Evolutionary conservation across 2,888 invertebrate genomes (phyloP).

Genomic region (Trichopoda pennipes): DNA sequence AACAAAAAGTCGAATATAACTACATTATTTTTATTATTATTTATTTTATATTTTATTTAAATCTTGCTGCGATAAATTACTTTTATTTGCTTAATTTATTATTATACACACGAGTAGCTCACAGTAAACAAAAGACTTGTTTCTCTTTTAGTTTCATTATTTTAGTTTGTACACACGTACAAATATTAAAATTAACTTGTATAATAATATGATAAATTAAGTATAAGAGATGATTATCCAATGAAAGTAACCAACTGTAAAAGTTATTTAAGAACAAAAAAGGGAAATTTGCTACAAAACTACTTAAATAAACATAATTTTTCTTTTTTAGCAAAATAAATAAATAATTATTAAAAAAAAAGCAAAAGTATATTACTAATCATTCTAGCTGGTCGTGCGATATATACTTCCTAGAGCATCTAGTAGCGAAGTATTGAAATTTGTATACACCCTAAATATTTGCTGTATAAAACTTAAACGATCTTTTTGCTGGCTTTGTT

Average conservation of each 20-base stretch:
- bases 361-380: too few relatives aligned
- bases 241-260: background rate
- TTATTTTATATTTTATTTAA: background rate
- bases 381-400: too few relatives aligned
- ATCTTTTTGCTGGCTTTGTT: too few relatives aligned
- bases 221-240: background rate
- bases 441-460: too few relatives aligned
- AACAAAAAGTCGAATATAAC: background rate
- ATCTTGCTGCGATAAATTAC: constrained; percentile 29
- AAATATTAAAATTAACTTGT: background rate
- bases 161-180: background rate
- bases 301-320: too few relatives aligned
- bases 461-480: too few relatives aligned
- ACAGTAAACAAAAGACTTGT: background rate
- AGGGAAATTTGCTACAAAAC: too few relatives aligned
- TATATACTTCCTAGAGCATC: too few relatives aligned
- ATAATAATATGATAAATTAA: constrained; percentile 41
- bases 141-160: background rate
- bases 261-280: background rate
- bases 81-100: background rate
- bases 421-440: too few relatives aligned
- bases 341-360: too few relatives aligned
- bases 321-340: too few relatives aligned
- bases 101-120: background rate
- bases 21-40: background rate